Evolutionary conservation across 2,797 vertebrate genomes (phyloP).

Genomic region (Anniella stebbinsi): DNA sequence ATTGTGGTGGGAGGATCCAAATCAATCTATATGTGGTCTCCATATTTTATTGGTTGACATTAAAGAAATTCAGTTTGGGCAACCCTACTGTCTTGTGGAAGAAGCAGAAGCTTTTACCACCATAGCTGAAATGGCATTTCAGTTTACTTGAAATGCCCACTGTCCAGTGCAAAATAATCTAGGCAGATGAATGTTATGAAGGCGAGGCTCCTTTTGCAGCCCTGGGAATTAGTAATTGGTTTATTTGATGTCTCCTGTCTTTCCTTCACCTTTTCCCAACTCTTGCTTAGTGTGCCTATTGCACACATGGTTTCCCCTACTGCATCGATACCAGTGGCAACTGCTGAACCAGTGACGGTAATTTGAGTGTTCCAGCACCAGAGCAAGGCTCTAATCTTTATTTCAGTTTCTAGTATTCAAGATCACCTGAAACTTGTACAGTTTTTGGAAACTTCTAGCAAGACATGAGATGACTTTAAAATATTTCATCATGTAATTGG

Average conservation of each 20-base stretch:
- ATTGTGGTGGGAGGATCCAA: not conserved
- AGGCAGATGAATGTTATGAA: not conserved
- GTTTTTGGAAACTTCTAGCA: not conserved
- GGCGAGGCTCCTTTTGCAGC: not conserved
- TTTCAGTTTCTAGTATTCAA: rapidly evolving
- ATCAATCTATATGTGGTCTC: not conserved
- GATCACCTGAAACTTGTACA: not conserved
- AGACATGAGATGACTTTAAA: not conserved
- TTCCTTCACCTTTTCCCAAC: too few species aligned
- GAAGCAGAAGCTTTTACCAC: not conserved
- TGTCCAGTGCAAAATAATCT: not conserved
- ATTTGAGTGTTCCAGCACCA: constrained; percentile 1
- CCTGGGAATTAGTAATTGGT: not conserved
- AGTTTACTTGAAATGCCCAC: not conserved
- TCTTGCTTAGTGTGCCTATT: not conserved
- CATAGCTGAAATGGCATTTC: constrained; percentile 8
- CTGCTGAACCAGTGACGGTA: not conserved
- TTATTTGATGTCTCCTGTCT: not conserved
- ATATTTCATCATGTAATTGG: not conserved
- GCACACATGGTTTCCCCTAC: not conserved
- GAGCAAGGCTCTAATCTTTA: rapidly evolving
- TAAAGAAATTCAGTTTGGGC: rapidly evolving
- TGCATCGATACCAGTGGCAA: not conserved
- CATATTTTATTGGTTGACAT: rapidly evolving
- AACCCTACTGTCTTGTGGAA: not conserved